Evolutionary conservation across 2,888 invertebrate species (phyloP).

Genomic region (Priocnemis perturbator): DNA sequence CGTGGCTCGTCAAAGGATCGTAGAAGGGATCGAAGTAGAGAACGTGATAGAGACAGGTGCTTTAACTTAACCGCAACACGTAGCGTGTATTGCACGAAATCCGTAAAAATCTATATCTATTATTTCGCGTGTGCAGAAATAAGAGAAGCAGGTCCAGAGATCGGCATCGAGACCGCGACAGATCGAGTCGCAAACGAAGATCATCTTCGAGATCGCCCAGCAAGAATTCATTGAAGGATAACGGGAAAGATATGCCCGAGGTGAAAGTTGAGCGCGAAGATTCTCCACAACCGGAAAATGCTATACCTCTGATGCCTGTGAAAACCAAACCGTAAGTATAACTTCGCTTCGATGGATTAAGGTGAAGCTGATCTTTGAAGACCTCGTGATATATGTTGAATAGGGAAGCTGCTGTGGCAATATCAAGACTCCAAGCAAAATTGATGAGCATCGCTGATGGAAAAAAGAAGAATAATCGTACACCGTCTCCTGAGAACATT

Average conservation of each 20-base stretch:
- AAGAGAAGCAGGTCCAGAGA: conserved; percentile 75
- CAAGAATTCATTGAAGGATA: conserved; percentile 66
- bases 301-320: conserved; percentile 70
- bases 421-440: conserved; percentile 80
- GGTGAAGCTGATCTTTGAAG: not conserved
- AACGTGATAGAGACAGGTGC: conserved; percentile 71
- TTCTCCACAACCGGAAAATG: conserved; percentile 71
- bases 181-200: conserved; percentile 68
- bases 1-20: conserved; percentile 71
- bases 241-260: conserved; percentile 67
- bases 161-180: conserved; percentile 73
- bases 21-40: conserved; percentile 73
- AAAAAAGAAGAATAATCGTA: conserved; percentile 72
- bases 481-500: conserved; percentile 65
- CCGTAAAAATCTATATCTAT: not conserved
- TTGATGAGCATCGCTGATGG: conserved; percentile 80
- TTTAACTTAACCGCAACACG: conserved; percentile 9
- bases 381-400: conserved; percentile 9
- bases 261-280: conserved; percentile 68
- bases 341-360: not conserved
- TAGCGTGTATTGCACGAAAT: not conserved
- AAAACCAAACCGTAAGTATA: conserved; percentile 72
- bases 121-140: conserved; percentile 51
- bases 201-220: conserved; percentile 70
- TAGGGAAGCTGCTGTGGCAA: conserved; percentile 76